Percentiles rank a stretch among this genome's conserved stretches.
Evolutionary conservation across 2,113 vertebrate species (phyloP).

Genomic region (Callospermophilus lateralis): DNA sequence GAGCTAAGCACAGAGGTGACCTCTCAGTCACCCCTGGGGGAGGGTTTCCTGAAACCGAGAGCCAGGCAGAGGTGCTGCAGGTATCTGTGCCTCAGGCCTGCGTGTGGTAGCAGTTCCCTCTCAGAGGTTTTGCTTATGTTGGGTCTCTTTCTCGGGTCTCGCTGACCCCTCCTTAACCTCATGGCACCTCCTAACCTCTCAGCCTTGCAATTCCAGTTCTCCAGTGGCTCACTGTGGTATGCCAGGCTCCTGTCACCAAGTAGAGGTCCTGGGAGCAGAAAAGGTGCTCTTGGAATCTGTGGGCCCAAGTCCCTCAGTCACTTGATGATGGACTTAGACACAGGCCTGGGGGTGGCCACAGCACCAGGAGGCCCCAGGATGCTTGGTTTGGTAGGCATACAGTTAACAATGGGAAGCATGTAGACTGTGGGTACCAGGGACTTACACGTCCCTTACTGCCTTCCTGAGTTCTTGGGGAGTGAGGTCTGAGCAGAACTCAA

Average conservation of each 20-base stretch:
- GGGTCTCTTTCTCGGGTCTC: background rate
- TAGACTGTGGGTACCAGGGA: background rate
- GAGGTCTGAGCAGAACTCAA: background rate
- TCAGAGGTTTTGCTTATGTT: background rate
- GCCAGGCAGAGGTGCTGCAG: no score
- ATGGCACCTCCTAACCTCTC: fast-evolving
- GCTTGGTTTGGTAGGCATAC: background rate
- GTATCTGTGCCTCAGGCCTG: fast-evolving
- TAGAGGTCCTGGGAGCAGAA: background rate
- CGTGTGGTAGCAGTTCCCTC: no score
- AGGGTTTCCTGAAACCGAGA: no score
- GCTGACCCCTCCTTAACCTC: background rate
- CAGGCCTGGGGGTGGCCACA: background rate
- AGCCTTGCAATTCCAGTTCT: no score
- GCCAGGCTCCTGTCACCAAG: background rate
- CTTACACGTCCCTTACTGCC: background rate
- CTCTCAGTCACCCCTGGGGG: no score
- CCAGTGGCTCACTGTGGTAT: background rate
- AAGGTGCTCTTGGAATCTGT: no score
- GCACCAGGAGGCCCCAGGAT: background rate
- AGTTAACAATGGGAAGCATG: background rate
- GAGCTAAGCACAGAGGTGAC: background rate
- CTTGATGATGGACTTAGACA: background rate
- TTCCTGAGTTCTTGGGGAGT: background rate
- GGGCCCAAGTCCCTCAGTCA: no score